Percentiles rank a stretch among this genome's conserved stretches.
Conservation (phyloP, 2,797 vertebrate genomes). For the Tenualosa ilisha region DNA sequence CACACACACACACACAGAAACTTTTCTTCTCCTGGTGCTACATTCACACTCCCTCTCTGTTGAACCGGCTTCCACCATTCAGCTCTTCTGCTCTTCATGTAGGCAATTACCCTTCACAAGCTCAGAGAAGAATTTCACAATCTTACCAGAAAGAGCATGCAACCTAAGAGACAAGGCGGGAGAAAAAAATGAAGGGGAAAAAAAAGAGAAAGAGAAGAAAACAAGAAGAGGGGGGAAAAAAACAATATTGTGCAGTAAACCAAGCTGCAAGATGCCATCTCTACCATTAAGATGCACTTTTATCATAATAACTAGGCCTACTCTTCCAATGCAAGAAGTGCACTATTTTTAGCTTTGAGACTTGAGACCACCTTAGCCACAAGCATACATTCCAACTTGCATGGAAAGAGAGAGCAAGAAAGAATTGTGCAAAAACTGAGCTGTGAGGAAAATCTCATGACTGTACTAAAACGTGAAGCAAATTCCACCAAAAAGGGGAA, state of each 20-base stretch:
- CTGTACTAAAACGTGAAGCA: background rate
- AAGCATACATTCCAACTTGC: background rate
- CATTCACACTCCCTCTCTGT: slow-evolving; percentile 63
- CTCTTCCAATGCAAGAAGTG: background rate
- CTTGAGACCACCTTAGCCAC: background rate
- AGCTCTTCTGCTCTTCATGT: slow-evolving; percentile 56
- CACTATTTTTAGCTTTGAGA: background rate
- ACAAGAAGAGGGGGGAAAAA: background rate
- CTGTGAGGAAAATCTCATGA: no score
- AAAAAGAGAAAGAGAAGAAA: background rate
- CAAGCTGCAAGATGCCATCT: background rate
- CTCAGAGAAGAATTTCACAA: slow-evolving; percentile 70
- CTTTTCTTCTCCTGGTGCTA: slow-evolving; percentile 73
- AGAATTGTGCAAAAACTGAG: background rate
- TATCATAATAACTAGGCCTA: background rate
- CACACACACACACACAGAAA: slow-evolving; percentile 59
- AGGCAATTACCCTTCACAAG: slow-evolving; percentile 45
- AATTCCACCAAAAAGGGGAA: background rate
- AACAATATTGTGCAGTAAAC: background rate
- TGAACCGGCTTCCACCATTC: slow-evolving; percentile 61
- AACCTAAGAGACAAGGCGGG: background rate
- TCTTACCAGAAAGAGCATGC: slow-evolving; percentile 56
- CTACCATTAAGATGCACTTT: background rate
- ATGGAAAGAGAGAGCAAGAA: background rate
- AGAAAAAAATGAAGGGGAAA: background rate